Percentiles rank a stretch among this genome's conserved stretches.
phyloP scores from a whole-genome alignment of 2,113 vertebrate species.

The Raja brachyura region DNA sequence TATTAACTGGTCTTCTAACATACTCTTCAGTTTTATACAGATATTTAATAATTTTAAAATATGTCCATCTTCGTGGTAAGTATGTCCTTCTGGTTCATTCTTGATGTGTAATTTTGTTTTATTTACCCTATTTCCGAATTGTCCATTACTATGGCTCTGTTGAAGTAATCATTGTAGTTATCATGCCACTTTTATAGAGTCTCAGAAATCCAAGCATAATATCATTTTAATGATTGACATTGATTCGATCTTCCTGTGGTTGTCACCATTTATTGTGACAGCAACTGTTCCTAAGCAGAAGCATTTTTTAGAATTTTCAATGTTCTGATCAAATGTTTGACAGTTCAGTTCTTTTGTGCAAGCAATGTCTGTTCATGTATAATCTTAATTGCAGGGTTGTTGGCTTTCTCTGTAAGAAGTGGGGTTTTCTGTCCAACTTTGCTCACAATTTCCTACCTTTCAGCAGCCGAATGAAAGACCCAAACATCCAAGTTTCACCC shows the following conservation, averaged over 20 bases:
- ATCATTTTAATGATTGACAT: not conserved
- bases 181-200: not conserved
- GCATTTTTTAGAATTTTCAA: conserved; percentile 4
- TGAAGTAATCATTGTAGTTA: not conserved
- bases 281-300: not conserved
- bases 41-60: not conserved
- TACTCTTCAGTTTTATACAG: not conserved
- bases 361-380: not conserved
- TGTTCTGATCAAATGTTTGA: not conserved
- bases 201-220: not conserved
- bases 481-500: no score
- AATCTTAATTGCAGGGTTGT: not conserved
- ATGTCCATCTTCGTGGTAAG: not conserved
- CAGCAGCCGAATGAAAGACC: no score
- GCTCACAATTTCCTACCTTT: not conserved
- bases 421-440: not conserved
- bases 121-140: not conserved
- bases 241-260: not conserved
- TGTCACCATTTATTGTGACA: not conserved
- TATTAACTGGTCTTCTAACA: not conserved
- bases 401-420: not conserved
- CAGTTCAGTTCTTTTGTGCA: not conserved
- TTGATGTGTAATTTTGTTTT: not conserved
- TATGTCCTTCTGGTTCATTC: not conserved
- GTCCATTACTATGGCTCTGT: not conserved